Percentiles rank a stretch among this genome's conserved stretches.
Evolutionary conservation across 2,888 invertebrate genomes (phyloP).

Genomic region (Nomada hirtipes): DNA sequence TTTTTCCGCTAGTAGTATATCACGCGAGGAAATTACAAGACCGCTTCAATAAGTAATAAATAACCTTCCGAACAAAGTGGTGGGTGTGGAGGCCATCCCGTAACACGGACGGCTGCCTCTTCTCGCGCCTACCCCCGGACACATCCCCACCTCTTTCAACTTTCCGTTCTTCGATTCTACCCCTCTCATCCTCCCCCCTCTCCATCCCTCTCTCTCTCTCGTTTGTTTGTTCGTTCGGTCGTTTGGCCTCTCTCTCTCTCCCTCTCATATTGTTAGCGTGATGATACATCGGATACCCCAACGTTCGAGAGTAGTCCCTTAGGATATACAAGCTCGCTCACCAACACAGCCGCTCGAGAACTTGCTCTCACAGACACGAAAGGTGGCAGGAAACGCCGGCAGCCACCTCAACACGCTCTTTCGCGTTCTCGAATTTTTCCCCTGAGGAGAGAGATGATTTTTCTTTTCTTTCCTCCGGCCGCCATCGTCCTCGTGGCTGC

Average conservation of each 20-base stretch:
- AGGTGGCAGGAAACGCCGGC: conserved; percentile 27
- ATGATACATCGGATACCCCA: conserved; percentile 70
- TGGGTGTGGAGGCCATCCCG: conserved; percentile 52
- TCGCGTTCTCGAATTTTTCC: conserved; percentile 62
- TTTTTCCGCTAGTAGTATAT: conserved; percentile 76
- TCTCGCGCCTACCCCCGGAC: conserved; percentile 19
- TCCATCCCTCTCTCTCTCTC: conserved; percentile 17
- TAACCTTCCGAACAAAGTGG: conserved; percentile 73
- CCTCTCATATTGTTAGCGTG: conserved; percentile 66
- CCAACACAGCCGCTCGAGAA: conserved; percentile 7
- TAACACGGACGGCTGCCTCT: conserved; percentile 43
- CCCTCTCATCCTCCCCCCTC: background rate
- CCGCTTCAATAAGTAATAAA: conserved; percentile 80
- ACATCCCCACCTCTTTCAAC: conserved; percentile 7
- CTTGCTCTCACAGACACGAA: conserved; percentile 11
- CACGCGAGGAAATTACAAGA: conserved; percentile 78
- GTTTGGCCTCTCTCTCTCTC: conserved; percentile 4
- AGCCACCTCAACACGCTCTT: conserved; percentile 52
- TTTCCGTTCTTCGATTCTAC: conserved; percentile 31
- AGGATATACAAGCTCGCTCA: conserved; percentile 46
- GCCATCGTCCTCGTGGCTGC: background rate
- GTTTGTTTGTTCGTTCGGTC: conserved; percentile 11
- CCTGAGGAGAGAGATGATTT: conserved; percentile 59
- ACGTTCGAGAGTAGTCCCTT: conserved; percentile 55
- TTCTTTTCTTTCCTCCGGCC: conserved; percentile 23